Conservation (phyloP, 2,888 invertebrate species). For the Acleris sparsana region DNA sequence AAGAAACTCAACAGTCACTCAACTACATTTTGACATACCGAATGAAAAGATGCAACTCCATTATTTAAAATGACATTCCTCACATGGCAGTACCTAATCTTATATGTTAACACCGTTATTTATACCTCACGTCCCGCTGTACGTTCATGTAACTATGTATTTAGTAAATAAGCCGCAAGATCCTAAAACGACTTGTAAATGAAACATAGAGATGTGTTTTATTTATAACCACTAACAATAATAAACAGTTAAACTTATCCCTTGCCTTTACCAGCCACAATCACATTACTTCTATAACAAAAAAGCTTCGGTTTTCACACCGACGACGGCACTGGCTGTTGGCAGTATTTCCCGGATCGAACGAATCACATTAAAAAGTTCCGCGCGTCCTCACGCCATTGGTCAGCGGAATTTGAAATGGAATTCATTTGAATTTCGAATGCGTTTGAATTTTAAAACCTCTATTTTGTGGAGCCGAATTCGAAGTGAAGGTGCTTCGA, state of each 20-base stretch:
- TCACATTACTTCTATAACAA: background rate
- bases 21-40: no score
- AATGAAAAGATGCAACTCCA: no score
- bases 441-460: conserved; percentile 10
- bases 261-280: background rate
- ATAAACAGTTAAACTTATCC: background rate
- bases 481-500: no score
- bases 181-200: no score
- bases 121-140: no score
- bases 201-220: background rate
- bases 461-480: background rate
- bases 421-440: conserved; percentile 16
- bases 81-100: no score
- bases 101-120: no score
- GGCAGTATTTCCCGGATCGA: conserved; percentile 14
- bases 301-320: conserved; percentile 1
- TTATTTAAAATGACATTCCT: no score
- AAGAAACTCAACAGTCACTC: no score
- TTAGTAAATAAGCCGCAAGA: no score
- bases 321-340: background rate
- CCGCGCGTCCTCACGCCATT: conserved; percentile 11
- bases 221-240: background rate
- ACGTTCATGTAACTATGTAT: no score
- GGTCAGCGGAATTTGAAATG: conserved; percentile 15
- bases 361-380: conserved; percentile 21